phyloP scores from a whole-genome alignment of 2,888 invertebrate genomes.

The Pyrochroa serraticornis region DNA sequence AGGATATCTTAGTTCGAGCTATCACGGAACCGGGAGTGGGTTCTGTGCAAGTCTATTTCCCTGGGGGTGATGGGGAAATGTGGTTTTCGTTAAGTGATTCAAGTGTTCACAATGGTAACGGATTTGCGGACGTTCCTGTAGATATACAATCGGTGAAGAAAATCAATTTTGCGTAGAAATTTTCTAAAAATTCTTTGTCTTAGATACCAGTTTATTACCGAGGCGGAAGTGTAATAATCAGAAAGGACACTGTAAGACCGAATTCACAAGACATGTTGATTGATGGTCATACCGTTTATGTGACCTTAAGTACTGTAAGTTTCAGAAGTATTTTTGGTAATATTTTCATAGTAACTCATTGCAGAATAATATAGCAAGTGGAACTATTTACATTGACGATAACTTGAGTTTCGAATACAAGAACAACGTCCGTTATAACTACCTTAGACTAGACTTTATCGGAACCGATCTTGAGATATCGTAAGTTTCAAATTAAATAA shows the following conservation, averaged over 20 bases:
- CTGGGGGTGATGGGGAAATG: slow-evolving; percentile 17
- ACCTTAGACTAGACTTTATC: slow-evolving; percentile 6
- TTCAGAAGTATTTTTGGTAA: too few relatives aligned
- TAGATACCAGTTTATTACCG: slow-evolving; percentile 10
- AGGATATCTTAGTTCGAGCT: slow-evolving; percentile 11
- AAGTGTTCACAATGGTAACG: slow-evolving; percentile 5
- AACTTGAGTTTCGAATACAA: background rate
- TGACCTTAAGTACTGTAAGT: background rate
- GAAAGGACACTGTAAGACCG: slow-evolving; percentile 2
- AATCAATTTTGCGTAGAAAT: background rate
- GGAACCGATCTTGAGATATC: background rate
- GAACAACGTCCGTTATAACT: slow-evolving; percentile 5
- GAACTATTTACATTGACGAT: slow-evolving; percentile 16
- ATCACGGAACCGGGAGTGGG: slow-evolving; percentile 12
- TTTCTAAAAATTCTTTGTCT: background rate
- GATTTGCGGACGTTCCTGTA: slow-evolving; percentile 7
- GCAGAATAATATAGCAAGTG: slow-evolving; percentile 4
- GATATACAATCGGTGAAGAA: slow-evolving; percentile 12
- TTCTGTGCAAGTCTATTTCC: slow-evolving; percentile 16
- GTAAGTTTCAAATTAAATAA: too few relatives aligned
- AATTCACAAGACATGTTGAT: background rate
- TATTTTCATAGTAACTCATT: background rate
- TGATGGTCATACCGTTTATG: background rate
- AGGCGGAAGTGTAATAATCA: slow-evolving; percentile 7
- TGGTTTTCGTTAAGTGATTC: slow-evolving; percentile 16